Base-by-base conservation (phyloP, 2,888 invertebrate genomes). In the Sturmia bella region DNA sequence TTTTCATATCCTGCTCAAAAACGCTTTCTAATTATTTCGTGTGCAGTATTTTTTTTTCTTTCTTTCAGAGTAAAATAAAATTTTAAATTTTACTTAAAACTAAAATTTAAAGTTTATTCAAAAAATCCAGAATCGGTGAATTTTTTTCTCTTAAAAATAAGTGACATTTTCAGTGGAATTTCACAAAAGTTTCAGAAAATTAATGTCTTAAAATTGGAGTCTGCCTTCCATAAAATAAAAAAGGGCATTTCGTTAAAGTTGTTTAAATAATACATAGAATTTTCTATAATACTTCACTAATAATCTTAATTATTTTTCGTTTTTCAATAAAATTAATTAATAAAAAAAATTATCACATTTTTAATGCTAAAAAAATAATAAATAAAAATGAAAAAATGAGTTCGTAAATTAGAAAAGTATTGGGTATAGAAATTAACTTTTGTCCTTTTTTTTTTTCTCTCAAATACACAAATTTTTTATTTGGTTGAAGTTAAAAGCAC, bases 281-380 rank as follows among this genome's bases (percentile, higher is more conserved):
- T 77, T 68, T 24, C 77, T 68, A 75, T 80, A 80, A 81, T 81
- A 81, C 81, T 81, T 81, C 56, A 45, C 17, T 41, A 52, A 69
- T 69, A 69, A 69, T 50, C 15, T 17, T 69, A 72, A 27, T 39
- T 50, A 50, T 21, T 48, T 61, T 19, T 57, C 32, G n/a, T 21
- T 57, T 52, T 6, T 32, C 69, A 21, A 50, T 52, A 68, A 24
- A 68, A 61, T 57, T 75, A 83, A 75, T 72, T 27, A 27, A 27
- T 27, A 27, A 27, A 54, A 74, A 72, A 77, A 83, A 76, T 76
- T 83, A 79, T 83, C 79, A 79, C 79, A 79, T 68, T 79, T 72
- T 66, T 83, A 79, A 68, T 79, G 83, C 75, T 83, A 82, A 76
- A 61, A 64, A 1, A 63, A 56, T 32, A 74, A 68, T 64, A 72